Conservation (phyloP, 1,140 invertebrate species). For the Pentalonia nigronervosa region DNA sequence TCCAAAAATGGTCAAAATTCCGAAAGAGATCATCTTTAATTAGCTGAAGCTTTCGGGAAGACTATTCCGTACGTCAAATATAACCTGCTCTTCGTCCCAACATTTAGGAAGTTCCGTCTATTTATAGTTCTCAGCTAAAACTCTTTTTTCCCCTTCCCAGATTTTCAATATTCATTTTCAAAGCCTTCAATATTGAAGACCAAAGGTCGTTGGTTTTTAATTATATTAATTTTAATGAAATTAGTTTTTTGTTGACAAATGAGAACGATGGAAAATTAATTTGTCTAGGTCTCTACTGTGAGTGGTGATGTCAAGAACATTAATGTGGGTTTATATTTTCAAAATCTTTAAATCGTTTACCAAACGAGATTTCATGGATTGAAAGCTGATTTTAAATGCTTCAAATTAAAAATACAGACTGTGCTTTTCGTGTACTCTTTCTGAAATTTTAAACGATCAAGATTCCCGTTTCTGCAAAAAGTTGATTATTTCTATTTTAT, state of each 20-base stretch:
- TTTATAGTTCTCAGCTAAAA: neutral
- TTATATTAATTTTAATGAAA: conserved; percentile 34
- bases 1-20: no score
- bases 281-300: conserved; percentile 12
- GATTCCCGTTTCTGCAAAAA: conserved; percentile 22
- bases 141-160: conserved; percentile 17
- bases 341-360: conserved; percentile 38
- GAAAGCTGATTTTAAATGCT: conserved; percentile 30
- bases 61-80: no score
- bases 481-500: no score
- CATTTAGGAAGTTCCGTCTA: no score
- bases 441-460: conserved; percentile 59
- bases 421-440: conserved; percentile 62
- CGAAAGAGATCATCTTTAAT: no score
- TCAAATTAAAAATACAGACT: conserved; percentile 28
- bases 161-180: conserved; percentile 46
- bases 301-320: conserved; percentile 32
- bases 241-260: conserved; percentile 14
- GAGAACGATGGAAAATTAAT: conserved; percentile 39
- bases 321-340: conserved; percentile 31
- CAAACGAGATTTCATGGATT: conserved; percentile 29
- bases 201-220: conserved; percentile 24
- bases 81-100: no score
- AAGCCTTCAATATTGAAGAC: conserved; percentile 23
- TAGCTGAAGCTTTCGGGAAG: no score